Base-by-base conservation (phyloP, 1,140 invertebrate genomes). In the Euura saliciscinereae region DNA sequence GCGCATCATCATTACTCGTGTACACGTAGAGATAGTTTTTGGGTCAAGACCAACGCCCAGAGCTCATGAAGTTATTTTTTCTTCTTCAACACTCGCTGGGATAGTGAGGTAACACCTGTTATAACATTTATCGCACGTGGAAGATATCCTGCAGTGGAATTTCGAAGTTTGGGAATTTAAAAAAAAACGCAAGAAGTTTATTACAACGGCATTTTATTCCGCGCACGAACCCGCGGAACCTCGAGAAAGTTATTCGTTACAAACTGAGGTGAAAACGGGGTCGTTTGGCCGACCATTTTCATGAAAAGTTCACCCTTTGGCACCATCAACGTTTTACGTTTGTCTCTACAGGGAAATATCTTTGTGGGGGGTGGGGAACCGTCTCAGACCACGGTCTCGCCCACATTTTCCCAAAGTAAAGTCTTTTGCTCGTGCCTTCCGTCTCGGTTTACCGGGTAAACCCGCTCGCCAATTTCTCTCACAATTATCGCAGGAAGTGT, bases 1-100 rank as follows among this genome's bases (percentile, higher is more conserved):
- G 1, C 1, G 28, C 51, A 59, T 59, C 51, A 59, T 59, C 51
- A 59, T 59, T n/a, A 28, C 28, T 28, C 28, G 28, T 28, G 28
- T 28, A 28, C 28, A 0, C 51, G 5, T 11, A 59, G 8, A n/a
- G 13, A 59, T 59, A n/a, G 51, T 11, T 59, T 59, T 59, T 6
- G 13, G 51, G 51, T 59, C 51, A 59, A 59, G 51, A 59, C 51
- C 51, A 59, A 59, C 51, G 51, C 51, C 51, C 51, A 59, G 51
- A 11, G 13, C 13, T 59, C 13, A 59, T 28, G 28, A 28, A 28
- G 28, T 28, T 28, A 28, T 28, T 28, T 28, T 59, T 59, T 59
- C 51, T 59, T 59, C 51, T 59, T 28, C 28, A 28, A 28, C 51
- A n/a, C 51, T 59, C 13, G 13, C 51, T n/a, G 10, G 13, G 13